These are phyloP conservation scores for Pedetes capensis DNA, from an alignment of 2,113 vertebrate species.

Conservation along the genomic window DNA sequence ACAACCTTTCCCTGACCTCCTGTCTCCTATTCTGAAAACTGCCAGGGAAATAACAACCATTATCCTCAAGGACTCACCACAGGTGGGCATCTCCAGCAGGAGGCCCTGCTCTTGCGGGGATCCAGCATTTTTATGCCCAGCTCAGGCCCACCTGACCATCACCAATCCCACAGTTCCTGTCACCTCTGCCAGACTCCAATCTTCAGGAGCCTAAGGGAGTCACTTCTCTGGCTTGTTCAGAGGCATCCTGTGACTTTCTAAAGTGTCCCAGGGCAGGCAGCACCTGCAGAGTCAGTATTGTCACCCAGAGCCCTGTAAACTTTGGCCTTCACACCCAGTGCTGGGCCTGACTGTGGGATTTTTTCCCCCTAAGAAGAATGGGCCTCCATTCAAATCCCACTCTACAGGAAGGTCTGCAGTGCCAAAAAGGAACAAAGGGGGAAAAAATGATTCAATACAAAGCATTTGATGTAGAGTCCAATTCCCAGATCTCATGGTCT, in stretches of 20 bases:
- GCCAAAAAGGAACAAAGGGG: not conserved
- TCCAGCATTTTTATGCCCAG: no score
- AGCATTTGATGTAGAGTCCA: not conserved
- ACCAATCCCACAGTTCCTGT: rapidly evolving
- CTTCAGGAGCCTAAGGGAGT: not conserved
- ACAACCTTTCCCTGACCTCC: constrained; percentile 12
- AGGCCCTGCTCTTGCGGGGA: rapidly evolving
- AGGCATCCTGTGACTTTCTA: not conserved
- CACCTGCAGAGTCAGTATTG: not conserved
- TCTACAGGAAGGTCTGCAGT: not conserved
- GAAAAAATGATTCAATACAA: not conserved
- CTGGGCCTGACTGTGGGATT: not conserved
- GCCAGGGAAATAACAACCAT: not conserved
- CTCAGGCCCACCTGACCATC: not conserved
- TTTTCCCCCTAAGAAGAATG: constrained; percentile 29
- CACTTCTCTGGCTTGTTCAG: not conserved
- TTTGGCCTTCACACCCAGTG: not conserved
- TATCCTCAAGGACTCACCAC: rapidly evolving
- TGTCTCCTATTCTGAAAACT: not conserved
- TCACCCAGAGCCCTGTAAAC: not conserved
- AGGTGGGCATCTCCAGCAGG: not conserved
- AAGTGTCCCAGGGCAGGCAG: not conserved
- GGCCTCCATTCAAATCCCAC: not conserved
- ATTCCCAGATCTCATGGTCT: not conserved
- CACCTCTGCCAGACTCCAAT: no score